phyloP scores from a whole-genome alignment of 2,113 vertebrate genomes.

The Machaerirhynchus nigripectus region DNA sequence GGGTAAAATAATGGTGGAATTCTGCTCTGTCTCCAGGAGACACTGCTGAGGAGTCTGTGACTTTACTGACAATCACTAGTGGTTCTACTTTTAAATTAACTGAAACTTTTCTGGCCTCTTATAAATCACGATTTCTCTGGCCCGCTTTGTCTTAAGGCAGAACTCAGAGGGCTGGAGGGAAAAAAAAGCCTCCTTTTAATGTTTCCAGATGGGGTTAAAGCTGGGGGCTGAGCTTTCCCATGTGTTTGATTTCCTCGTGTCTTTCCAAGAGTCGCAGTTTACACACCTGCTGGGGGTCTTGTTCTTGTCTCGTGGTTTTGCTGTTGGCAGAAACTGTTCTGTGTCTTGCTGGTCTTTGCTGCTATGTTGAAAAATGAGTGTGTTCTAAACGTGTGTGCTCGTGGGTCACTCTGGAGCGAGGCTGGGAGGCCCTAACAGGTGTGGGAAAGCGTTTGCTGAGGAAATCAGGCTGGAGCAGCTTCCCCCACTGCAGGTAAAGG shows the following conservation, averaged over 20 bases:
- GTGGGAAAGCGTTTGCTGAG: neutral
- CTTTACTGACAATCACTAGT: conserved; percentile 31
- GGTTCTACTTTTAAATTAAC: neutral
- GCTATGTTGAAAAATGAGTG: neutral
- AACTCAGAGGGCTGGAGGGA: neutral
- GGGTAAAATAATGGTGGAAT: neutral
- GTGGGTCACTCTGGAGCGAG: neutral
- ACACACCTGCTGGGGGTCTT: neutral
- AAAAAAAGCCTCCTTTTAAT: neutral
- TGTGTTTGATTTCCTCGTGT: neutral
- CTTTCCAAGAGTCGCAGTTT: neutral
- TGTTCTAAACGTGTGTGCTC: neutral
- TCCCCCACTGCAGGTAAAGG: neutral
- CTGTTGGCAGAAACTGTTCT: conserved; percentile 29
- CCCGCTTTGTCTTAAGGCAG: neutral
- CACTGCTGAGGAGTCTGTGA: neutral
- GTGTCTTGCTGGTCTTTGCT: conserved; percentile 55
- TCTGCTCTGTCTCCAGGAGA: neutral
- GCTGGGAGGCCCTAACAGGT: fast-evolving
- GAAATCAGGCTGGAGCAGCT: neutral
- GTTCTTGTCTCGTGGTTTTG: neutral
- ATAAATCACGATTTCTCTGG: neutral
- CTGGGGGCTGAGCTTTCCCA: neutral
- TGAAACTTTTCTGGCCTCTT: neutral
- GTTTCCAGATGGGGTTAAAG: neutral